Base-by-base conservation (phyloP, 2,113 vertebrate genomes). In the Melospiza melodia region DNA sequence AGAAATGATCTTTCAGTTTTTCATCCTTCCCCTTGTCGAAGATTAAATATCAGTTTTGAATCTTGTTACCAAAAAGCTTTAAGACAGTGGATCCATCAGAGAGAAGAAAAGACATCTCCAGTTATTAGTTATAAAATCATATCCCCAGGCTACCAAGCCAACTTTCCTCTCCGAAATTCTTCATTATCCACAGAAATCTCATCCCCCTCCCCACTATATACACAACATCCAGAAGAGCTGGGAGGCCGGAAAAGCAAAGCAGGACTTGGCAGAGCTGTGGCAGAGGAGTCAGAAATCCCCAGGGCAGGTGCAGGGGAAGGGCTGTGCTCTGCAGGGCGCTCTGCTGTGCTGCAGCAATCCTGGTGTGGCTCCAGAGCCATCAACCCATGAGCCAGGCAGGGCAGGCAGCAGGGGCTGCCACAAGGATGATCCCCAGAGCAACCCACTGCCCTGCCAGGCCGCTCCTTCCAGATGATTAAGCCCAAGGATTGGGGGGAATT, bases 361-460 rank as follows among this genome's bases (percentile, higher is more conserved):
- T 10, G 0, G 65, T 1, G 5, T 4, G 0, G 23, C 11, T 48
- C 72, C 63, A 44, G 63, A 33, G 67, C 83, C 19, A 28, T 0
- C 25, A 17, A 10, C 11, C 41, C 80, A 22, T 0, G 20, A 14
- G 69, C 12, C 59, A 25, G 14, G 83, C 52, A 57, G n/a, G 27
- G 25, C 83, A 87, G 46, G 43, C 30, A 75, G 13, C 61, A 11
- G 69, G 37, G 37, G 37, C 37, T 41, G 41, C 41, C 41, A 41
- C 41, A 41, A 14, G 41, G 35, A 33, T 1, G 10, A 51, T 28
- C 37, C 14, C 12, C 28, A 27, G 25, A 87, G 65, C 62, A 33
- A 57, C 63, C 59, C 8, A 41, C 11, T 51, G 87, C 90, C 88
- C 52, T 37, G 65, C 84, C 63, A 15, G 16, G 39, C 85, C 41